Evolutionary conservation across 2,888 invertebrate species (phyloP), one percentile per base, ranked within the genome.

Genomic region (Parascotia fuliginaria): DNA sequence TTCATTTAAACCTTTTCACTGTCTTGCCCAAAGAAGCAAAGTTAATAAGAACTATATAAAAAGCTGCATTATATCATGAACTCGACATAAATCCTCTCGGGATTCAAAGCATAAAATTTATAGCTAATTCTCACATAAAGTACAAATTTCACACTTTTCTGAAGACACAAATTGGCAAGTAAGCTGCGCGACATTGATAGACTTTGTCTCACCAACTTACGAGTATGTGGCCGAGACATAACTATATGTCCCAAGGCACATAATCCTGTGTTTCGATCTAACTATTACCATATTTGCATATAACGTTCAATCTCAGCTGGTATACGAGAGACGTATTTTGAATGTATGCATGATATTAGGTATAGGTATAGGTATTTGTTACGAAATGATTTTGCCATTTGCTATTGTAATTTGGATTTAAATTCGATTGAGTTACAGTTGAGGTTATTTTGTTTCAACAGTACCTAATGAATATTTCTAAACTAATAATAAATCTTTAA

Each of bases 271-370:
- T 60, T 44, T 56, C 44, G 13, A 37, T 24, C 40, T 13, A 46
- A 22, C 44, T 38, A 60, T 56, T 47, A 38, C 32, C 32, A 9
- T n/a, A 64, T 65, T 64, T 61, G 51, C 63, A 65, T 63, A 53
- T 46, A 61, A 44, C 50, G 50, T 37, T 60, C 60, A 66, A 57
- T 62, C 42, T 36, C 9, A 34, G 14, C 42, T 22, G 29, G 55
- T 39, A 41, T 15, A 43, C 39, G 9, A 44, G 42, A 45, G 47
- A n/a, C 37, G 47, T 33, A 41, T 52, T 52, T 34, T 41, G 47
- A 55, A 53, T 52, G 50, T 49, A 40, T 55, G 34, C 38, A 9
- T 7, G 31, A 12, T 32, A 7, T 24, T n/a, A n/a, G n/a, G n/a
- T n/a, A n/a, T n/a, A n/a, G n/a, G n/a, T n/a, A n/a, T n/a, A n/a